Evolutionary conservation across 2,888 invertebrate genomes (phyloP).

Genomic region (Parelbella ahira): DNA sequence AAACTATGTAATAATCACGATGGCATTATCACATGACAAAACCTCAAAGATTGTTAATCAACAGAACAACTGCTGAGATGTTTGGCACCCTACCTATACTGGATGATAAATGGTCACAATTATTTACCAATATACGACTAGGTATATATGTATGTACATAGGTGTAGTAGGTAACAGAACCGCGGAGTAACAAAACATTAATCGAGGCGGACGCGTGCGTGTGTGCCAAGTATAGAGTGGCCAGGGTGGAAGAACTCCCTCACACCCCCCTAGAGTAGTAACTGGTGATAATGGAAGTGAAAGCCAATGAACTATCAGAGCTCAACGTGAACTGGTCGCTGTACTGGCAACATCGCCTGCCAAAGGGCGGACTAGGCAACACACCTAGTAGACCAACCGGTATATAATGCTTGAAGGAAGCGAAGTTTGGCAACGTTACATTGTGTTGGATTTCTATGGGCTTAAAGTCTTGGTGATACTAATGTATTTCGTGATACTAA

Average conservation of each 20-base stretch:
- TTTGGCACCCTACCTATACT: conserved; percentile 41
- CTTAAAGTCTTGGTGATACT: conserved; percentile 22
- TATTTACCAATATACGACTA: conserved; percentile 47
- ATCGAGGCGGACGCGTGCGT: conserved; percentile 49
- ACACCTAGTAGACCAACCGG: conserved; percentile 24
- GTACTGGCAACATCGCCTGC: conserved; percentile 51
- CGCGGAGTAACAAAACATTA: conserved; percentile 57
- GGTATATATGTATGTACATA: conserved; percentile 35
- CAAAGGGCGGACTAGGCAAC: conserved; percentile 53
- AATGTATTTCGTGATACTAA: conserved; percentile 28
- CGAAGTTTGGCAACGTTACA: conserved; percentile 46
- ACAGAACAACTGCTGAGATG: conserved; percentile 42
- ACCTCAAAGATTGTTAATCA: conserved; percentile 34
- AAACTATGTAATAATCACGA: not conserved
- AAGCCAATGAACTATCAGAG: conserved; percentile 51
- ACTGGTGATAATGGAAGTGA: conserved; percentile 32
- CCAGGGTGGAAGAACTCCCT: conserved; percentile 45
- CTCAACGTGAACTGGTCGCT: conserved; percentile 42
- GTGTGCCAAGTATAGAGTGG: conserved; percentile 46
- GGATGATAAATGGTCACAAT: conserved; percentile 50
- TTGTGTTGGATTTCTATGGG: conserved; percentile 32
- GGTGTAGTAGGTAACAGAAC: conserved; percentile 48
- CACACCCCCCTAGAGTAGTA: conserved; percentile 38
- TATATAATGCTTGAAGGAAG: conserved; percentile 33
- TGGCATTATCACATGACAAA: conserved; percentile 32